Conservation (phyloP, 1,140 invertebrate genomes). For the Cydia strobilella region DNA sequence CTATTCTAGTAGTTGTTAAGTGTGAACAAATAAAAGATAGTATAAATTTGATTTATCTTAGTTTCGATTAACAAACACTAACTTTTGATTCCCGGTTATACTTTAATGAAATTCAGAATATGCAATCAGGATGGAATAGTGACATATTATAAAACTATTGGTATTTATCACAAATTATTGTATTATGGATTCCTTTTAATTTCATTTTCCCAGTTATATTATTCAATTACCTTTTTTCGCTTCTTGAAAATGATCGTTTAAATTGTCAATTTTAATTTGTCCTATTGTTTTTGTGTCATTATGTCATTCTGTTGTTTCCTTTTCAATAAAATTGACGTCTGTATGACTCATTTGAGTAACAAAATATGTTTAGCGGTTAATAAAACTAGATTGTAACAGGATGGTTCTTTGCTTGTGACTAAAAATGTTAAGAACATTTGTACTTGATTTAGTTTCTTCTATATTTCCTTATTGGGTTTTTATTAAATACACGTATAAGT, state of each 20-base stretch:
- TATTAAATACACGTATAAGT: not conserved
- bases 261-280: not conserved
- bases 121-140: too few species aligned
- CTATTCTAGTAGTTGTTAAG: too few species aligned
- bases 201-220: too few species aligned
- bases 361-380: not conserved
- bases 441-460: not conserved
- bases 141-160: too few species aligned
- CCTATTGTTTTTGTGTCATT: not conserved
- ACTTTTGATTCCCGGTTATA: not conserved
- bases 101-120: not conserved
- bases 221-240: too few species aligned
- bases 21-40: too few species aligned
- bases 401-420: not conserved
- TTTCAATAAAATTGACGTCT: not conserved
- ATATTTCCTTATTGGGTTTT: not conserved
- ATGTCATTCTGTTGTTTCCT: constrained; percentile 15
- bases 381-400: not conserved
- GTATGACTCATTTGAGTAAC: not conserved
- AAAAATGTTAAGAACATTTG: not conserved
- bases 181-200: too few species aligned
- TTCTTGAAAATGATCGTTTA: not conserved
- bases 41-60: too few species aligned
- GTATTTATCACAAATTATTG: too few species aligned
- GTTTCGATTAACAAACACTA: not conserved